A percentile compares a stretch with the other conserved stretches of the same genome.
These are phyloP conservation scores for Dromiciops gliroides DNA, from an alignment of 2,113 vertebrate genomes.

Conservation along the genomic window DNA sequence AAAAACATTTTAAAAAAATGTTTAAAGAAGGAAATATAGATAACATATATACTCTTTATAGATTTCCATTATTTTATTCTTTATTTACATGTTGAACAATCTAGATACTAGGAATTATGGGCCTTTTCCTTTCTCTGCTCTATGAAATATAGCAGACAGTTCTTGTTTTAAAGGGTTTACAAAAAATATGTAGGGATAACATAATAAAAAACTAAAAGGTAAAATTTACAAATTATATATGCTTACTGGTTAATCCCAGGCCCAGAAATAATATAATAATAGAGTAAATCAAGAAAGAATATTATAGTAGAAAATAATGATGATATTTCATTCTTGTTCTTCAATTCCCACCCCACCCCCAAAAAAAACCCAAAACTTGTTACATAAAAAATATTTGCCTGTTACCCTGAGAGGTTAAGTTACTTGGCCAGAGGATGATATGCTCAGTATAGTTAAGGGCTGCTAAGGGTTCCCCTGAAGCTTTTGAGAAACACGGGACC, in stretches of 20 bases:
- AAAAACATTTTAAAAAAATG: not conserved
- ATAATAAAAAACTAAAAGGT: not conserved
- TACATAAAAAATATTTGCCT: not conserved
- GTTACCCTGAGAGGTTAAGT: not conserved
- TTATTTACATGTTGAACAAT: not conserved
- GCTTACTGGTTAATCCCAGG: not conserved
- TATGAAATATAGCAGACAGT: not conserved
- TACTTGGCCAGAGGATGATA: not conserved
- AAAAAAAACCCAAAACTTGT: no score
- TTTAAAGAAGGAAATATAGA: not conserved
- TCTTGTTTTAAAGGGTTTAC: not conserved
- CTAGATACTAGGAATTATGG: not conserved
- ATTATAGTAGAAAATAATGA: not conserved
- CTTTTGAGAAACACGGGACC: no score
- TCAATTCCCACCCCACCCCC: no score
- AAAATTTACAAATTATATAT: not conserved
- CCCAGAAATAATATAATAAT: not conserved
- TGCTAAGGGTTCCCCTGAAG: no score
- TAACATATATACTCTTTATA: fast-evolving
- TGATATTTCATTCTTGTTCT: not conserved
- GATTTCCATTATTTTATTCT: not conserved
- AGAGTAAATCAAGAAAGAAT: not conserved
- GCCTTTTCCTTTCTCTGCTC: not conserved
- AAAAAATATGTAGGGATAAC: not conserved
- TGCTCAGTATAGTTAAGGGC: no score